A percentile compares a stretch with the other conserved stretches of the same genome.
phyloP scores from a whole-genome alignment of 2,113 vertebrate genomes.

The Rattus rattus region DNA sequence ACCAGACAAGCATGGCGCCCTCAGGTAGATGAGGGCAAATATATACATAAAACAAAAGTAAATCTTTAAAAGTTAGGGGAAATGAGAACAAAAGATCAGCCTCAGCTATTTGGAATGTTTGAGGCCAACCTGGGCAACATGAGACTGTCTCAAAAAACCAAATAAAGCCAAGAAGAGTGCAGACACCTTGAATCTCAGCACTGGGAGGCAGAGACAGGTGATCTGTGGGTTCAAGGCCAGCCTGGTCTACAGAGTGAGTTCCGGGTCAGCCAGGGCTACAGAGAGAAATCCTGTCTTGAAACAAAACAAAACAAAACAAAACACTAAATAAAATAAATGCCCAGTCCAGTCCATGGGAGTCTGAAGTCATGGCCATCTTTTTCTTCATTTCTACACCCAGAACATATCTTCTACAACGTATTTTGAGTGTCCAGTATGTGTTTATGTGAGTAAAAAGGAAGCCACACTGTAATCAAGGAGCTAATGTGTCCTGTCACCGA shows the following conservation, averaged over 20 bases:
- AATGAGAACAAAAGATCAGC: neutral
- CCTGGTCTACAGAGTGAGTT: neutral
- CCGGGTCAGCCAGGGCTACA: neutral
- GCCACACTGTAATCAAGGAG: neutral
- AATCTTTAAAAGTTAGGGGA: neutral
- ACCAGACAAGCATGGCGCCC: neutral
- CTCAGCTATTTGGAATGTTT: neutral
- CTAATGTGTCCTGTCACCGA: neutral
- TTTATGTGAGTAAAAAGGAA: constrained; percentile 11
- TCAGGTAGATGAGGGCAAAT: neutral
- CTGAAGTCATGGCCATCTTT: neutral
- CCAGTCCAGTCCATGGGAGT: neutral
- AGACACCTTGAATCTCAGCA: neutral
- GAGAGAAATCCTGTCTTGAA: neutral
- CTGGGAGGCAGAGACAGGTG: too few relatives aligned
- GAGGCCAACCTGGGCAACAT: neutral
- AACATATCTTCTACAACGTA: neutral
- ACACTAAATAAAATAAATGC: neutral
- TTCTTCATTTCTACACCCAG: neutral
- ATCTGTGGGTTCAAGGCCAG: neutral
- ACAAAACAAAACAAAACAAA: neutral
- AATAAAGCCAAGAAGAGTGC: neutral
- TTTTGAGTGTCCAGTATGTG: neutral
- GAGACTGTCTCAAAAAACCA: neutral
- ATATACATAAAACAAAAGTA: neutral